A percentile compares a stretch with the other conserved stretches of the same genome.
phyloP scores from a whole-genome alignment of 92 coral and sea anemone species.

The Umimayanthus kanabou region DNA sequence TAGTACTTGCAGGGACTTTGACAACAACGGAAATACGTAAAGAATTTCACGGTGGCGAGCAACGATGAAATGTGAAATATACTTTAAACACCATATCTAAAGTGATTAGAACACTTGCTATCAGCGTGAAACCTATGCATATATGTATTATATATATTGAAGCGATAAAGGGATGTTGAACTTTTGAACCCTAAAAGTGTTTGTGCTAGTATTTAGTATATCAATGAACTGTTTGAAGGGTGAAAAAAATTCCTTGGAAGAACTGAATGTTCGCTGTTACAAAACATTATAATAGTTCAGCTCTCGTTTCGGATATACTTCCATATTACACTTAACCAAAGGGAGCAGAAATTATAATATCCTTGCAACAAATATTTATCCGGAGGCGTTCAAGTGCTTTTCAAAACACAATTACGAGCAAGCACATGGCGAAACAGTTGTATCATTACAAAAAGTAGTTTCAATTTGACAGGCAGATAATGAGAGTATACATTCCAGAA shows the following conservation, averaged over 20 bases:
- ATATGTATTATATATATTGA: no score
- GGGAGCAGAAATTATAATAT: not conserved
- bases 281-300: not conserved
- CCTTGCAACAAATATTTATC: not conserved
- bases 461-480: no score
- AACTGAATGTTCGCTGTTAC: not conserved
- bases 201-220: no score
- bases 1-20: not conserved
- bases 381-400: not conserved
- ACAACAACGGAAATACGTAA: not conserved
- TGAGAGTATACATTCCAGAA: not conserved
- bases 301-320: not conserved
- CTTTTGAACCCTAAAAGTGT: not conserved
- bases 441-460: not conserved
- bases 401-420: not conserved
- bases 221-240: not conserved
- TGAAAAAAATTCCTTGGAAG: not conserved
- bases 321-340: not conserved
- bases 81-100: not conserved
- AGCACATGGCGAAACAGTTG: not conserved
- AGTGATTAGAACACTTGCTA: not conserved
- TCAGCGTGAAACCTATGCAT: slow-evolving; percentile 5
- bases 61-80: not conserved
- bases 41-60: not conserved
- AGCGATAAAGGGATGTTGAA: not conserved